Percentiles rank a stretch among this genome's conserved stretches.
These are phyloP conservation scores for Malthinus seriepunctatus DNA, from an alignment of 2,888 invertebrate genomes.

Conservation along the genomic window DNA sequence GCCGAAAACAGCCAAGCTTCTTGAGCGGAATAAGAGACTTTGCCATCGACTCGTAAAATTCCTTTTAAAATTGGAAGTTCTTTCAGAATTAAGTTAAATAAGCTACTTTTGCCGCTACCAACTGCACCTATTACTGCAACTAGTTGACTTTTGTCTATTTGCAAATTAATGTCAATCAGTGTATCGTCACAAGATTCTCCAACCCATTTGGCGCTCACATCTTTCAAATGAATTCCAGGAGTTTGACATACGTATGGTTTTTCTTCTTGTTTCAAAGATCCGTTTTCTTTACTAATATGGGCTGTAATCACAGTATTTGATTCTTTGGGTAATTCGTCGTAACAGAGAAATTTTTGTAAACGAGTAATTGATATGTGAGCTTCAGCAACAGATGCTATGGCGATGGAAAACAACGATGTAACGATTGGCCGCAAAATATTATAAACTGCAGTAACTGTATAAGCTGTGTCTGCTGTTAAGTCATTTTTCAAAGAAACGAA, in stretches of 20 bases:
- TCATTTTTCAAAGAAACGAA: slow-evolving; percentile 72
- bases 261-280: not conserved
- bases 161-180: slow-evolving; percentile 49
- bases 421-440: slow-evolving; percentile 85
- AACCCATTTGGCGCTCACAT: slow-evolving; percentile 73
- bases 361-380: slow-evolving; percentile 74
- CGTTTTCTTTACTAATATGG: slow-evolving; percentile 3
- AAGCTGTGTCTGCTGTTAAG: slow-evolving; percentile 82
- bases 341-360: slow-evolving; percentile 63
- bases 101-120: slow-evolving; percentile 67
- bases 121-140: slow-evolving; percentile 69
- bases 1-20: slow-evolving; percentile 66
- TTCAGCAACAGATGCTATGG: slow-evolving; percentile 81
- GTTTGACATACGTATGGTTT: not conserved
- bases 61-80: slow-evolving; percentile 56
- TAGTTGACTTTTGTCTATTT: slow-evolving; percentile 48
- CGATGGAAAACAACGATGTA: slow-evolving; percentile 90
- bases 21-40: slow-evolving; percentile 62
- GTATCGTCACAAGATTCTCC: slow-evolving; percentile 23
- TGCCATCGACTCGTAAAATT: slow-evolving; percentile 56
- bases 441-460: slow-evolving; percentile 88
- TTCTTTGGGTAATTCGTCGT: slow-evolving; percentile 54
- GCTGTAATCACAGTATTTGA: not conserved
- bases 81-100: slow-evolving; percentile 55
- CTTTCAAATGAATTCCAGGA: slow-evolving; percentile 62